Evolutionary conservation across 1,140 invertebrate species (phyloP), one percentile per base, ranked within the genome.

Genomic region (Drosophila yakuba): DNA sequence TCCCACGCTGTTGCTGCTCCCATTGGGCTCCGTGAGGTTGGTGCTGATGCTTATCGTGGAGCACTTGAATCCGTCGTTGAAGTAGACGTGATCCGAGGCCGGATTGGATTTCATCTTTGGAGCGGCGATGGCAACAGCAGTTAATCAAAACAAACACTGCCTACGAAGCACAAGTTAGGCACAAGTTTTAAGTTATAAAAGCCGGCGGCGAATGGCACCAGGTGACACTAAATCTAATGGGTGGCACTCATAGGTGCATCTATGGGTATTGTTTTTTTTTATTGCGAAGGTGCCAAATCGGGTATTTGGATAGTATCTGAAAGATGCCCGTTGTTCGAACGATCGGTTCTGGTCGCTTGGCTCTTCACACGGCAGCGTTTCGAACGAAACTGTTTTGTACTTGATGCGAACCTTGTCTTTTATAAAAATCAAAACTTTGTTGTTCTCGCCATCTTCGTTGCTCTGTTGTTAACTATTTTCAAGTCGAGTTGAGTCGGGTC

Each of bases 61-160:
- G 68, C 89, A 92, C 54, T 91, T 91, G 48, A 92, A 80, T 36
- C 77, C 89, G 45, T 92, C 89, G 60, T 92, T 92, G 25, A 91
- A 74, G 56, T 92, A 92, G 10, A 90, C 85, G 76, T 92, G 91
- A 78, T 92, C 69, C 52, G 74, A 79, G 44, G 84, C 85, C 35
- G 90, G 85, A 74, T 90, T 91, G 20, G 78, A 58, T 54, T 91
- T 91, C 82, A 91, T 91, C 57, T 66, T 86, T 8, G 38, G 45
- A 32, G 32, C 14, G 54, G 32, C 41, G 36, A 20, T 17, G 15
- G 17, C 43, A 10, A 23, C 10, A 12, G 17, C 7, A 23, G 11
- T 17, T 28, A 38, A 48, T 47, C 14, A 52, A 39, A 59, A 20
- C 25, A 43, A 64, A 23, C 48, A 75, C 60, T 67, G 61, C 35